Conservation (phyloP, 2,888 invertebrate species). For the Asteroscopus sphinx region DNA sequence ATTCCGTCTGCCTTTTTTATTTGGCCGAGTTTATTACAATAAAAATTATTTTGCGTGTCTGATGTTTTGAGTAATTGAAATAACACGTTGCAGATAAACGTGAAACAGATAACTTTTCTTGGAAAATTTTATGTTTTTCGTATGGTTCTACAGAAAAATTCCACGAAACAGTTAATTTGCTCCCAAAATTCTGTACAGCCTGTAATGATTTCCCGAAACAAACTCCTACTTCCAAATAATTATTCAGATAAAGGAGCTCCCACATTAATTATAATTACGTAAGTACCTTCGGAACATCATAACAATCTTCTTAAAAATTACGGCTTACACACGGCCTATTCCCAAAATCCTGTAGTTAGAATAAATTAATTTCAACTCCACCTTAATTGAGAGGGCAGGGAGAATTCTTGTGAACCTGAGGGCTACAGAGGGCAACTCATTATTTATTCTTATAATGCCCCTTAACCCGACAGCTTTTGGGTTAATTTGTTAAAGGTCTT, state of each 20-base stretch:
- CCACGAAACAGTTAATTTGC: no score
- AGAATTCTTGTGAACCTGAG: slow-evolving; percentile 73
- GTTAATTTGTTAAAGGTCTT: slow-evolving; percentile 79
- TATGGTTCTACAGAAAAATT: no score
- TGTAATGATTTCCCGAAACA: neutral
- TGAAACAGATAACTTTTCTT: no score
- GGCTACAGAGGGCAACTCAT: slow-evolving; percentile 66
- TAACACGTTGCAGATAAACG: no score
- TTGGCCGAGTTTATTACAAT: no score
- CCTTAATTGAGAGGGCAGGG: slow-evolving; percentile 77
- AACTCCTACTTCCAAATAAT: slow-evolving; percentile 8
- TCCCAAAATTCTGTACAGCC: no score
- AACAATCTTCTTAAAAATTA: slow-evolving; percentile 51
- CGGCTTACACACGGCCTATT: slow-evolving; percentile 51
- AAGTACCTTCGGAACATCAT: slow-evolving; percentile 32
- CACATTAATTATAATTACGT: slow-evolving; percentile 49
- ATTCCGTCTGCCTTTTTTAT: no score
- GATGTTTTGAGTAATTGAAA: no score
- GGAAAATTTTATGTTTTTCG: no score
- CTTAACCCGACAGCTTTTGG: slow-evolving; percentile 72
- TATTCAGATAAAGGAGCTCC: slow-evolving; percentile 36
- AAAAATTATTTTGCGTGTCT: no score
- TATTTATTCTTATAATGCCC: slow-evolving; percentile 84
- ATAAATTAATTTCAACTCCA: slow-evolving; percentile 81
- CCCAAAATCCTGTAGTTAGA: slow-evolving; percentile 69